Base-by-base conservation (phyloP, 2,113 vertebrate species). In the Scomber colias region DNA sequence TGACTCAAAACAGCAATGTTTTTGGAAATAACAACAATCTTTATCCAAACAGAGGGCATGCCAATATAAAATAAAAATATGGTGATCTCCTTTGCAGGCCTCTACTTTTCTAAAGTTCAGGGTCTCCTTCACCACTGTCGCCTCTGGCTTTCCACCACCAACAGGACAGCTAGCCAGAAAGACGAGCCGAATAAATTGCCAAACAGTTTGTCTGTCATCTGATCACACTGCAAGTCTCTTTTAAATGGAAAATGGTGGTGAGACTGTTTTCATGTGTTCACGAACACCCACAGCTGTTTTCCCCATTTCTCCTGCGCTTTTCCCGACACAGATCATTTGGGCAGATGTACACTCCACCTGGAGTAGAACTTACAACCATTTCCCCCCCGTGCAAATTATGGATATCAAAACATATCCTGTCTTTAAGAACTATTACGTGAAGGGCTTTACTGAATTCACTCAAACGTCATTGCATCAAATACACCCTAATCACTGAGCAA, bases 341-440 rank as follows among this genome's bases (percentile, higher is more conserved):
- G 81, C 75, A 86, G 82, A 92, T 87, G 83, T 77, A 79, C 80
- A 73, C 85, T 79, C 77, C 86, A 90, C 87, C 86, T 89, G 88
- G 79, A 67, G 68, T 49, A 64, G 46, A 75, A 63, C 69, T 75
- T 62, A 84, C 75, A 85, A 79, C 45, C 6, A 78, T 51, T 71
- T 66, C 75, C 84, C 83, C 76, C 59, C 50, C 30, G 72, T 71
- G 82, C 16, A 74, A 77, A 77, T 84, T 81, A 83, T 75, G 59
- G 62, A 86, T 64, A 57, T 84, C 83, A 70, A 80, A 89, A 82
- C 71, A 88, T 48, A 75, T 88, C 80, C 85, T 78, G 74, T 81
- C 73, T 89, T 79, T 66, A 84, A 88, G 67, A 84, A 51, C 63
- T 50, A 81, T 83, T 24, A 68, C 54, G n/a, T 71, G 55, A 81